phyloP scores from a whole-genome alignment of 2,888 invertebrate species.

The Eupithecia subfuscata region DNA sequence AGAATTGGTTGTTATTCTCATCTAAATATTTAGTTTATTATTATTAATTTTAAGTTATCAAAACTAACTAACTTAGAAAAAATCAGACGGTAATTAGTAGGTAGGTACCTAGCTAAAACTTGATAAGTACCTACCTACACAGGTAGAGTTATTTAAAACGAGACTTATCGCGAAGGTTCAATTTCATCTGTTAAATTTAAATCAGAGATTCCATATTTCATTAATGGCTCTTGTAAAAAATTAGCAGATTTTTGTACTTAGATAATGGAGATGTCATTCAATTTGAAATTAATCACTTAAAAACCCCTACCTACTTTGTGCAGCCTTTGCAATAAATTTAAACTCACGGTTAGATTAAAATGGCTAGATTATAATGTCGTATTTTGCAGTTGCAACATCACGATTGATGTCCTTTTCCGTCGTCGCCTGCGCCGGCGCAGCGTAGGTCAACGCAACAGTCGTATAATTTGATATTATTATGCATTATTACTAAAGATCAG shows the following conservation, averaged over 20 bases:
- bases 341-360: neutral
- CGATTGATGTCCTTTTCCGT: conserved; percentile 38
- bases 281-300: neutral
- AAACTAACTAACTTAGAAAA: too few relatives aligned
- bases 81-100: too few relatives aligned
- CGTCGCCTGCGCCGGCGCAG: conserved; percentile 23
- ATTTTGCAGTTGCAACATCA: conserved; percentile 29
- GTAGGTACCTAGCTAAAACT: too few relatives aligned
- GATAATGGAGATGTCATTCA: neutral
- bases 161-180: neutral
- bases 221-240: neutral
- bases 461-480: conserved; percentile 49
- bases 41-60: too few relatives aligned
- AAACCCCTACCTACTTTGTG: neutral
- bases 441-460: conserved; percentile 19
- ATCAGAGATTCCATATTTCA: neutral
- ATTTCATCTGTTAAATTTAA: neutral
- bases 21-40: neutral
- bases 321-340: neutral
- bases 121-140: neutral
- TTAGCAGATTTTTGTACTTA: neutral
- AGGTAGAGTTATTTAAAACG: too few relatives aligned
- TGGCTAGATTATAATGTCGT: conserved; percentile 17
- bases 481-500: conserved; percentile 46
- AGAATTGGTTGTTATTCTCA: neutral